These are phyloP conservation scores for Eublepharis macularius DNA, from an alignment of 2,113 vertebrate species.

Conservation along the genomic window DNA sequence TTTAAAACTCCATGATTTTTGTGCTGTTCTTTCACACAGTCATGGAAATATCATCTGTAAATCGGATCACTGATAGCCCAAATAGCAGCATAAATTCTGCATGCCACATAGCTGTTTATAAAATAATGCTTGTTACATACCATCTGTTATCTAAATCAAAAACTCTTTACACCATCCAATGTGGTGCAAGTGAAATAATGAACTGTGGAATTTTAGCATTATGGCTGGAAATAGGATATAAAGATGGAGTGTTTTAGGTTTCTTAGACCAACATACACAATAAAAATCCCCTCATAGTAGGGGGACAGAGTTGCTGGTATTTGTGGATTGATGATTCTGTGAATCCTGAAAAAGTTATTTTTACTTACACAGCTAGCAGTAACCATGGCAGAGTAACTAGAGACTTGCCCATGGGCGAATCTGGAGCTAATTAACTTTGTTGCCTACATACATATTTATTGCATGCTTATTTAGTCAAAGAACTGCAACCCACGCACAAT, in stretches of 20 bases:
- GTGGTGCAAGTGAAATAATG: slow-evolving; percentile 7
- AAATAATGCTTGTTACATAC: background rate
- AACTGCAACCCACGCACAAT: background rate
- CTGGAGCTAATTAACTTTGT: background rate
- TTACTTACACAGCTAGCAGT: background rate
- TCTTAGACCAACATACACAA: background rate
- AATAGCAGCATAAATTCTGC: slow-evolving; percentile 20
- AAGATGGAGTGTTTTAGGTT: background rate
- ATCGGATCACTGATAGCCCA: background rate
- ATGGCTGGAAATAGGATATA: background rate
- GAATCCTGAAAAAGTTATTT: background rate
- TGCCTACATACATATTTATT: background rate
- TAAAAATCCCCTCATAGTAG: background rate
- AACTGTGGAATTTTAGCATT: background rate
- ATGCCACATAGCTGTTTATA: slow-evolving; percentile 6
- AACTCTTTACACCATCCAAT: background rate
- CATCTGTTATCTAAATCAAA: slow-evolving; percentile 3
- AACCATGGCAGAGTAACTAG: background rate
- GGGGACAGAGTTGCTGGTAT: background rate
- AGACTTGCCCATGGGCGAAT: background rate
- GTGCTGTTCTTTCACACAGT: slow-evolving; percentile 36
- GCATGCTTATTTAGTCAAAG: background rate
- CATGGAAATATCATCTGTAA: slow-evolving; percentile 34
- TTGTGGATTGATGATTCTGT: background rate
- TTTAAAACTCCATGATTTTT: slow-evolving; percentile 57